These are phyloP conservation scores for Gonioctena quinquepunctata DNA, from an alignment of 1,140 invertebrate species.

Conservation along the genomic window DNA sequence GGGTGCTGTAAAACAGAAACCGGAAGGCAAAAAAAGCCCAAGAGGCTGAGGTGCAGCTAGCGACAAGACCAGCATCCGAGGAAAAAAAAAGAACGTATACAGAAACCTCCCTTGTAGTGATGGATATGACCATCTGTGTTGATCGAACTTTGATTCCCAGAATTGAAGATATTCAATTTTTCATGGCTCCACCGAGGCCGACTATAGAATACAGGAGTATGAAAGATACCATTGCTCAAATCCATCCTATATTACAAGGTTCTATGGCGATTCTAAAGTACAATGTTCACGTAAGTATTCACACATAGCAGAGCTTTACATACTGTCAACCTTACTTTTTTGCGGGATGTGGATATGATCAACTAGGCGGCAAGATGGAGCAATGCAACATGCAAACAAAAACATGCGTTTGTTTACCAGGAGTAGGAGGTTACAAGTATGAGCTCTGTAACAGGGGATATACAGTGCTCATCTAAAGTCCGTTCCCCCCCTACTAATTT, in stretches of 20 bases:
- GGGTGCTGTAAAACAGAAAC: too few relatives aligned
- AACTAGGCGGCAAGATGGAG: slow-evolving; percentile 77
- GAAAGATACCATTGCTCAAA: slow-evolving; percentile 79
- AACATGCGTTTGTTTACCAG: slow-evolving; percentile 86
- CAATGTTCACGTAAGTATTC: slow-evolving; percentile 67
- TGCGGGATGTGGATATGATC: slow-evolving; percentile 83
- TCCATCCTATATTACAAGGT: slow-evolving; percentile 78
- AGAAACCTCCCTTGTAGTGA: too few relatives aligned
- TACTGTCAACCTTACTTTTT: too few relatives aligned
- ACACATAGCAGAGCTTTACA: too few relatives aligned
- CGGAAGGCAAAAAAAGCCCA: too few relatives aligned
- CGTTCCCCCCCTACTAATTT: too few relatives aligned
- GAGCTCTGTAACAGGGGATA: slow-evolving; percentile 94
- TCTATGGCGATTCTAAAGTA: slow-evolving; percentile 92
- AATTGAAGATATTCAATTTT: slow-evolving; percentile 83
- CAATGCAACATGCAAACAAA: slow-evolving; percentile 89
- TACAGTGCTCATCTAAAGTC: too few relatives aligned
- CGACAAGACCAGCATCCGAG: too few relatives aligned
- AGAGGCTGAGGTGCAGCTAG: too few relatives aligned
- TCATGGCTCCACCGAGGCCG: slow-evolving; percentile 65
- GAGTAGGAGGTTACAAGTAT: slow-evolving; percentile 94
- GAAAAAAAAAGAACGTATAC: too few relatives aligned
- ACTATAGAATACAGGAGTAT: slow-evolving; percentile 73
- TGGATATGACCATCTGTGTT: slow-evolving; percentile 87
- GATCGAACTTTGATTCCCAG: slow-evolving; percentile 88